Base-by-base conservation (phyloP, 2,113 vertebrate species). In the Benitochromis conjunctus region DNA sequence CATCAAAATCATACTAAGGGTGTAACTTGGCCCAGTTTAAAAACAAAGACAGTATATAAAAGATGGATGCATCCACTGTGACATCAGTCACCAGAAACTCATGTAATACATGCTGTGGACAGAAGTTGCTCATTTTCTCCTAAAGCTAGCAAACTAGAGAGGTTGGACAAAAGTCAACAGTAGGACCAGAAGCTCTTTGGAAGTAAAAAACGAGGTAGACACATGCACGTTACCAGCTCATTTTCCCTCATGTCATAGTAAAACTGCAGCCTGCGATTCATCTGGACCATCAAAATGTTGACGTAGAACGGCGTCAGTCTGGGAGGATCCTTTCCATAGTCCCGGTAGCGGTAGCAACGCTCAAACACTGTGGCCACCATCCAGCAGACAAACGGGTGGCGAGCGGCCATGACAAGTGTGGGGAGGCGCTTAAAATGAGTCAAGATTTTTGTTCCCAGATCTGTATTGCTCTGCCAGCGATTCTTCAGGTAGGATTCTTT, bases 341-440 rank as follows among this genome's bases (percentile, higher is more conserved):
- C 56, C 4, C 1, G 21, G 3, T 84, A 76, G 1, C n/a, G 10
- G 46, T 82, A 94, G 24, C 29, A 56, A 29, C 86, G 62, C 58
- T 92, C 80, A 2, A 94, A 95, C 54, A 96, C 55, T 0, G 82
- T 91, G 9, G 94, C 89, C 62, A 95, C 66, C 19, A 96, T 94
- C 96, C 96, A 96, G 92, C 92, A 94, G 46, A 94, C 62, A 14
- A 96, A 94, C 0, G 96, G 96, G 3, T 95, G 91, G 7, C 90
- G 92, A 54, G 94, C 91, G 6, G 96, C 88, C 11, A 86, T 85
- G 0, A 18, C 4, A 5, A 97, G 92, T 1, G 43, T 87, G 0
- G 89, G 94, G 4, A 83, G 81, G 2, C 24, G 53, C 58, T 92
- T 95, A n/a, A 94, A 89, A 4, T 94, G 94, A 1, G 34, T 9